Evolutionary conservation across 2,797 vertebrate genomes (phyloP), one percentile per base, ranked within the genome.

Genomic region (Gymnothorax javanicus): DNA sequence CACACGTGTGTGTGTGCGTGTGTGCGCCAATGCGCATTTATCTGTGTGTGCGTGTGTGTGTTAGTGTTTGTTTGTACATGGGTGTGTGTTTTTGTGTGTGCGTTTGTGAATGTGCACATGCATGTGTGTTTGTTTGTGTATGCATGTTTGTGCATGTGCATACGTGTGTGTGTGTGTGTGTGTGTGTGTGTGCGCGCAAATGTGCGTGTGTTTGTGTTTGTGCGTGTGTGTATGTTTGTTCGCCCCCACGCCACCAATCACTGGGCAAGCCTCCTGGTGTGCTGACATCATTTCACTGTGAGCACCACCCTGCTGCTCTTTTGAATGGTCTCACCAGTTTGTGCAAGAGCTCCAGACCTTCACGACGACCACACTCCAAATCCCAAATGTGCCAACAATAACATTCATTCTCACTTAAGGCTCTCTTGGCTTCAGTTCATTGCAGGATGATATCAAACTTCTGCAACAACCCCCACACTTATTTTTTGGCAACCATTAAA

Each of bases 211-310:
- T 58, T 62, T 79, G 25, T 64, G 50, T 73, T 25, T 17, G 59
- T 60, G 59, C 11, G 9, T 13, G 11, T 7, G 9, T 60, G 59
- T 60, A 20, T 27, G 56, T 88, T 15, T 25, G 23, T 81, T 43
- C 79, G 33, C 87, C 88, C 33, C 71, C 71, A 75, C 33, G 33
- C 25, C 11, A 6, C 71, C 71, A 33, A 33, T 33, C 27, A 75
- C 4, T 75, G 27, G 71, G 27, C 13, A 7, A 33, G 9, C 71
- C 71, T 75, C 71, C 71, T 43, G 33, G 27, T 43, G 71, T 43
- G 71, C 20, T 89, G 64, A 88, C 82, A 90, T 91, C 89, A 88
- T 89, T 73, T 82, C 60, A 33, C 83, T 85, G 73, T 82, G 89
- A 87, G 57, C 85, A 58, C n/a, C n/a, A n/a, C 71, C 62, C 89